A percentile compares a stretch with the other conserved stretches of the same genome.
Conservation (phyloP, 2,797 vertebrate species). For the Tympanoctomys barrerae region DNA sequence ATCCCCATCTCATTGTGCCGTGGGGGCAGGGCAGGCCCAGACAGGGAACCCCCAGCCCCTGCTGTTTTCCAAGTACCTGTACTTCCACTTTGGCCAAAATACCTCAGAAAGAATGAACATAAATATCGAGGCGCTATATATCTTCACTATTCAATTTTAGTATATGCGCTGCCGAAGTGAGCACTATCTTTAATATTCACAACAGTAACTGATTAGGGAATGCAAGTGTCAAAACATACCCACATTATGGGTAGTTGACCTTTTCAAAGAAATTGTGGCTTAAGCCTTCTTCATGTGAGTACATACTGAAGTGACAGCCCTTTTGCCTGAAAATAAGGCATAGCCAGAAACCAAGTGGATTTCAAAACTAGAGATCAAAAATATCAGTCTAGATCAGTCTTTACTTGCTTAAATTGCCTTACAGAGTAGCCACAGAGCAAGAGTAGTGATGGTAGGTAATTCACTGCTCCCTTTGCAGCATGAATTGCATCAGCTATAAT, state of each 20-base stretch:
- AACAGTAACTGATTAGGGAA: not conserved
- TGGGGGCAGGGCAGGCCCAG: too few relatives aligned
- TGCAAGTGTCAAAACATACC: slow-evolving; percentile 33
- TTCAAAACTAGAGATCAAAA: not conserved
- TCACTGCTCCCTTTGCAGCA: not conserved
- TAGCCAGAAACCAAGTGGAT: not conserved
- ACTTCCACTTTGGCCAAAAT: slow-evolving; percentile 45
- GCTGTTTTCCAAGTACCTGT: not conserved
- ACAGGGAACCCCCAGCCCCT: too few relatives aligned
- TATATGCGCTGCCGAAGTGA: too few relatives aligned
- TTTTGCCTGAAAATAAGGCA: not conserved
- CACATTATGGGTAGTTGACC: not conserved
- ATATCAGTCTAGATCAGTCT: not conserved
- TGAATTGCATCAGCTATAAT: not conserved
- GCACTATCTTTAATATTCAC: not conserved
- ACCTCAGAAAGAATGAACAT: slow-evolving; percentile 38
- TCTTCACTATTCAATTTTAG: not conserved
- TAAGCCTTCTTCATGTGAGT: slow-evolving; percentile 37
- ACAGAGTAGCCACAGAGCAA: not conserved
- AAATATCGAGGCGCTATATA: not conserved
- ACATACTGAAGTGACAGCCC: not conserved
- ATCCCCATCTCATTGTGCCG: too few relatives aligned
- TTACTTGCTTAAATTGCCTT: not conserved
- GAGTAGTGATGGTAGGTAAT: not conserved
- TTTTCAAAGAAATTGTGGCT: slow-evolving; percentile 50